Conservation (phyloP, 1,140 invertebrate genomes). For the Drosophila mauritiana region DNA sequence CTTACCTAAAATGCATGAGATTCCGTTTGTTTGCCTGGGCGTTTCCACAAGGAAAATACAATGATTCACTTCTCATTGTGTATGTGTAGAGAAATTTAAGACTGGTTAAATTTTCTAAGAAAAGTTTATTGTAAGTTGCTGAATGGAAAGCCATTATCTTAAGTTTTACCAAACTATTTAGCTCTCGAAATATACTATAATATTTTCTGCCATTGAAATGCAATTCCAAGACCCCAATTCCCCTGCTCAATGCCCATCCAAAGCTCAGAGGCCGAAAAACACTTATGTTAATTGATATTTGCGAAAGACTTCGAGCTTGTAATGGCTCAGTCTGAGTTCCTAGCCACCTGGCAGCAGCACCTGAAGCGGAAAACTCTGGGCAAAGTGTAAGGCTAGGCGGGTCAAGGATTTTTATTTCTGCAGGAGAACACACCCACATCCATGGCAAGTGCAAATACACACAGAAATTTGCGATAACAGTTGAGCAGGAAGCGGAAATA, state of each 20-base stretch:
- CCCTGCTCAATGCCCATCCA: neutral
- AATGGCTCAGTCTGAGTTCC: slow-evolving; percentile 7
- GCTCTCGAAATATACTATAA: no score
- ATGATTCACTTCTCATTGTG: neutral
- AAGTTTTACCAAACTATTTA: neutral
- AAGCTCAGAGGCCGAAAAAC: slow-evolving; percentile 18
- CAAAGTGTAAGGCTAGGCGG: slow-evolving; percentile 26
- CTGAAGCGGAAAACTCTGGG: slow-evolving; percentile 23
- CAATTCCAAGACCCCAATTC: neutral
- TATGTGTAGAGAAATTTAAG: no score
- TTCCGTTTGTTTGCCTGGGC: slow-evolving; percentile 14
- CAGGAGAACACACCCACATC: slow-evolving; percentile 16
- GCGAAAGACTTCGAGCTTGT: slow-evolving; percentile 7
- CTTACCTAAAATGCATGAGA: slow-evolving; percentile 40
- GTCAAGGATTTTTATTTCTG: slow-evolving; percentile 40
- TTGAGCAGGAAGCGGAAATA: slow-evolving; percentile 23
- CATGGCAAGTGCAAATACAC: slow-evolving; percentile 9
- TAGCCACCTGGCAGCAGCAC: slow-evolving; percentile 8
- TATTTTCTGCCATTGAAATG: neutral
- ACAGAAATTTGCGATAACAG: slow-evolving; percentile 8
- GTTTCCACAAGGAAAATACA: slow-evolving; percentile 9
- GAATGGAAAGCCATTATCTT: neutral
- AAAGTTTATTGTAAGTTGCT: neutral
- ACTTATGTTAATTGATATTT: slow-evolving; percentile 69
- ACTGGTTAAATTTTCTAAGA: neutral